Evolutionary conservation across 2,113 vertebrate genomes (phyloP).

Genomic region (Aspidoscelis tigris): DNA sequence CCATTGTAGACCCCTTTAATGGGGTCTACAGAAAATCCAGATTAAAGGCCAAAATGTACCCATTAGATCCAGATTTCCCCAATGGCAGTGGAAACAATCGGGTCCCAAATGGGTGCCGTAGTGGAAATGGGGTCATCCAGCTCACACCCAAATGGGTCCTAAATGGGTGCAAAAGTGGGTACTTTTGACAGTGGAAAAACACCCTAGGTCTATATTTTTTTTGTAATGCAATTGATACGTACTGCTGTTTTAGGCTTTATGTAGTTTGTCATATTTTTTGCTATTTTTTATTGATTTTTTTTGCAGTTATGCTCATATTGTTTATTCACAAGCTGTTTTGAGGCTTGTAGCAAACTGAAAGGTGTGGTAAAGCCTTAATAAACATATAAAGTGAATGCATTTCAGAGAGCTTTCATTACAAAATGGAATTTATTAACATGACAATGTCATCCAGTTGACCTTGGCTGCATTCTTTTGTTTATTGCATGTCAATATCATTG

Average conservation of each 20-base stretch:
- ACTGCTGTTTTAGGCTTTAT: background rate
- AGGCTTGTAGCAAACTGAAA: background rate
- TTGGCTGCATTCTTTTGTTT: slow-evolving; percentile 29
- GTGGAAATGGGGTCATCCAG: no score
- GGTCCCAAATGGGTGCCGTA: no score
- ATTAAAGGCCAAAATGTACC: no score
- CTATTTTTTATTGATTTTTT: background rate
- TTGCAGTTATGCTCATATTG: background rate
- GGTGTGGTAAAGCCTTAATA: background rate
- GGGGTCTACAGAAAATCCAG: no score
- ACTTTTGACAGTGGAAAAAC: no score
- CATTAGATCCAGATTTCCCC: no score
- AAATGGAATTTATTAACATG: slow-evolving; percentile 20
- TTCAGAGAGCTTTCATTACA: background rate
- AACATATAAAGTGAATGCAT: background rate
- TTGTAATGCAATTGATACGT: no score
- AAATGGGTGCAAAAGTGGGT: no score
- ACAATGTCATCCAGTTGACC: slow-evolving; percentile 18
- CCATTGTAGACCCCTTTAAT: no score
- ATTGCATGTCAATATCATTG: slow-evolving; percentile 23
- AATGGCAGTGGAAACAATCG: no score
- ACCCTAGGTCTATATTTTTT: no score
- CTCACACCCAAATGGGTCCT: no score
- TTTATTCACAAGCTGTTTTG: background rate
- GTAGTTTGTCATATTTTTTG: background rate